Conservation (phyloP, 2,797 vertebrate genomes). For the Acrocephalus scirpaceus region DNA sequence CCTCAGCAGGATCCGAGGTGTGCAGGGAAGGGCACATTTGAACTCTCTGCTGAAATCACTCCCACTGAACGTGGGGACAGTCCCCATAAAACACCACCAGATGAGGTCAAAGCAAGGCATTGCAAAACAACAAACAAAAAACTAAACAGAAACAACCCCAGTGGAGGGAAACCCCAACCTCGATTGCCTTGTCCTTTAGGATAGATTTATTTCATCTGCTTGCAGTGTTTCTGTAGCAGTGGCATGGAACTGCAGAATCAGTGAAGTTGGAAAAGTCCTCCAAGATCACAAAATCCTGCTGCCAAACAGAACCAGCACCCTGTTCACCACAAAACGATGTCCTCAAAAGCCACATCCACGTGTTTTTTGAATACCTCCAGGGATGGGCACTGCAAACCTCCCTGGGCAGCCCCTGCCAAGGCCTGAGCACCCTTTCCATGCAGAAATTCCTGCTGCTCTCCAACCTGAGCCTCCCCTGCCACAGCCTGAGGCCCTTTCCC, state of each 20-base stretch:
- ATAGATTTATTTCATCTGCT: not conserved
- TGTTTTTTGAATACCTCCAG: rapidly evolving
- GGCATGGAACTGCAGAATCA: rapidly evolving
- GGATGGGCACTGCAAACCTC: rapidly evolving
- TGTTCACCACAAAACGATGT: rapidly evolving
- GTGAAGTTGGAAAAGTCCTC: not conserved
- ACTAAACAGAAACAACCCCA: not conserved
- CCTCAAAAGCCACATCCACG: rapidly evolving
- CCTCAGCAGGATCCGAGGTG: not conserved
- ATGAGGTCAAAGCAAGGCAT: not conserved
- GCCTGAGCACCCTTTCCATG: not conserved
- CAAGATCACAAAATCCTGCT: no score
- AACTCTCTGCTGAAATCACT: not conserved
- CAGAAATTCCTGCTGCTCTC: not conserved
- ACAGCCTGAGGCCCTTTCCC: not conserved
- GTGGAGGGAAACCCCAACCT: not conserved
- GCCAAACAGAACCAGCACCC: not conserved
- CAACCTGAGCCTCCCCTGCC: not conserved
- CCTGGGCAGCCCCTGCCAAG: not conserved
- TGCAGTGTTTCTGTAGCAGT: not conserved
- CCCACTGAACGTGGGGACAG: not conserved
- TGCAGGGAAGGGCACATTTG: not conserved
- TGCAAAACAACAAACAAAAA: not conserved
- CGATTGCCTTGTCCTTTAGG: not conserved
- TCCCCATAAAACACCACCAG: not conserved